phyloP scores from a whole-genome alignment of 1,140 invertebrate species.

The Zaprionus kolodkinae region DNA sequence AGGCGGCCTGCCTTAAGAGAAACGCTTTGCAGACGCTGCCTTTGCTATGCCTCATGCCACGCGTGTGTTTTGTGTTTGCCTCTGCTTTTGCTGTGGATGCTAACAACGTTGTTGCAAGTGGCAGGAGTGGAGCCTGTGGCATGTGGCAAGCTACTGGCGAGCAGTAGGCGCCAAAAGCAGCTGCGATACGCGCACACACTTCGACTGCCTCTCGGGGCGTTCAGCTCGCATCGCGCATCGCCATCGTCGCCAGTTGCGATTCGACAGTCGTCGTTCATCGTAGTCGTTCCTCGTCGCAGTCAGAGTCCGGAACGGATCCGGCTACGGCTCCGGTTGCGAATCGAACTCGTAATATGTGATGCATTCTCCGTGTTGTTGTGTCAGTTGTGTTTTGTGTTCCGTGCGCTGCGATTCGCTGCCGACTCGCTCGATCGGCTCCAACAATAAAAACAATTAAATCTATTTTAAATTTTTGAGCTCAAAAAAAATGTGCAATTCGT shows the following conservation, averaged over 20 bases:
- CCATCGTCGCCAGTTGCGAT: slow-evolving; percentile 6
- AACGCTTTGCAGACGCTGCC: slow-evolving; percentile 27
- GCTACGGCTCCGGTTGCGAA: slow-evolving; percentile 9
- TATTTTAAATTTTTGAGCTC: not conserved
- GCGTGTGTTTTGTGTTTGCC: slow-evolving; percentile 37
- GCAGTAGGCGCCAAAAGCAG: slow-evolving; percentile 46
- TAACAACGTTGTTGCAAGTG: slow-evolving; percentile 23
- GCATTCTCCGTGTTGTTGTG: slow-evolving; percentile 35
- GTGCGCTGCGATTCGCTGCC: slow-evolving; percentile 50
- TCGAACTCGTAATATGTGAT: slow-evolving; percentile 27
- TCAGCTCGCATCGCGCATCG: slow-evolving; percentile 30
- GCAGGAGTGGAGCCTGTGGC: not conserved
- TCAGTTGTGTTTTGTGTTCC: slow-evolving; percentile 69
- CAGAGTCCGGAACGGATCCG: not conserved
- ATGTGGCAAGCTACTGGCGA: slow-evolving; percentile 23
- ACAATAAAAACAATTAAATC: not conserved
- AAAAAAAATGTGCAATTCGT: not conserved
- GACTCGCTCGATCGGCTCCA: not conserved
- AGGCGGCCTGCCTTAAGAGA: slow-evolving; percentile 39
- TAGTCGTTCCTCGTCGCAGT: slow-evolving; percentile 3
- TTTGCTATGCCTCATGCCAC: slow-evolving; percentile 49
- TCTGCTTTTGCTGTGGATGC: slow-evolving; percentile 44
- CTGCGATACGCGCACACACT: slow-evolving; percentile 49
- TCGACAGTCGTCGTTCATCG: slow-evolving; percentile 18
- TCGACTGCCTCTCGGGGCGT: slow-evolving; percentile 51